Evolutionary conservation across 1,140 invertebrate genomes (phyloP).

Genomic region (Dufourea novaeangliae): DNA sequence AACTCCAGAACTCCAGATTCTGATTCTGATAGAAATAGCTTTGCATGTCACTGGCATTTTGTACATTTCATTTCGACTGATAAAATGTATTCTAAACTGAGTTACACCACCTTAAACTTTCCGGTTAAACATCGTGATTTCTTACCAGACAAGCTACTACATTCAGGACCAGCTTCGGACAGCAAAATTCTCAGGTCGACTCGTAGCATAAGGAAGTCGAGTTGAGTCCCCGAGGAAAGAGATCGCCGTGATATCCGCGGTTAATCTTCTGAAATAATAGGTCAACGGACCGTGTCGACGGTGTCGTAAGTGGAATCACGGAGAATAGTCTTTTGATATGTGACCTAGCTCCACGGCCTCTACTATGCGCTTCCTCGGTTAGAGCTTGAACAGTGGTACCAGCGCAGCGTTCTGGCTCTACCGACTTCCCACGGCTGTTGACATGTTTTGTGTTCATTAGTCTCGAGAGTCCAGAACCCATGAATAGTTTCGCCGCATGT

Average conservation of each 20-base stretch:
- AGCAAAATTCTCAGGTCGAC: too few relatives aligned
- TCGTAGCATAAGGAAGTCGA: neutral
- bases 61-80: too few relatives aligned
- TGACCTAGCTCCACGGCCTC: constrained; percentile 35
- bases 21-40: too few relatives aligned
- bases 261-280: neutral
- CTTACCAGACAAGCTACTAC: too few relatives aligned
- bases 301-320: constrained; percentile 45
- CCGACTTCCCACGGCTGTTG: constrained; percentile 80
- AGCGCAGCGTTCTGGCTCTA: constrained; percentile 60
- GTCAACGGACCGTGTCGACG: constrained; percentile 20
- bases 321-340: constrained; percentile 47
- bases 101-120: too few relatives aligned
- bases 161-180: too few relatives aligned
- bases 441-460: constrained; percentile 82
- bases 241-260: neutral
- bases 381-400: constrained; percentile 61
- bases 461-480: constrained; percentile 66
- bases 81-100: too few relatives aligned
- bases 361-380: constrained; percentile 58
- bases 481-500: constrained; percentile 71
- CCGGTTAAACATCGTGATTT: too few relatives aligned
- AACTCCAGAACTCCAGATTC: too few relatives aligned
- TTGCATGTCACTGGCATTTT: too few relatives aligned
- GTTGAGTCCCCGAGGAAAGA: neutral